Evolutionary conservation across 2,888 invertebrate species (phyloP), one percentile per base, ranked within the genome.

Genomic region (Isoperla grammatica): DNA sequence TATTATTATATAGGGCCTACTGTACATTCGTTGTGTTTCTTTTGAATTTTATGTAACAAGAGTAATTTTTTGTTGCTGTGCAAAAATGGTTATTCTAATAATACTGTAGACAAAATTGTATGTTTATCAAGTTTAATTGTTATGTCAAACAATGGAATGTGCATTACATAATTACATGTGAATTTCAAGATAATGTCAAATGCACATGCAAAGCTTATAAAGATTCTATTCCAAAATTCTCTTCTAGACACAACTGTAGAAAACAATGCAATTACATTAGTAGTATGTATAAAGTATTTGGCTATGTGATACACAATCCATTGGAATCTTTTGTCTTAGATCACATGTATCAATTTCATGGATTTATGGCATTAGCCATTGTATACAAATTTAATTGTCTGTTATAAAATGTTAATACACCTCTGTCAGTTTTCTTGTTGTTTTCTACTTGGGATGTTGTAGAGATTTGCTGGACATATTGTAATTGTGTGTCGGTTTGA

Each of bases 41-140:
- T 60, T 62, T 60, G 48, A 62, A 60, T 60, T 58, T 60, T 63
- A 60, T 63, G 60, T 62, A 59, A 29, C 48, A 50, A 55, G 62
- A 59, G 59, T 56, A 22, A 59, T 57, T 54, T 59, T 59, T 46
- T 62, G 59, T 62, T 61, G 46, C 59, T 61, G 49, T 62, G 56
- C 54, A 59, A 59, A 45, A 56, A 42, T n/a, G 6, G 40, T 12
- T 40, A 40, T 40, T 13, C 3, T 40, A 15, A 40, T 13, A 11
- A 45, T 45, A 17, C 45, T 45, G 45, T 45, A 17, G 15, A 15
- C 5, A 19, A 45, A 45, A 45, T 17, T 45, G 19, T 19, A 4
- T 45, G 45, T 45, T 29, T 29, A n/a, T 29, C 8, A 29, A 29
- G 5, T 29, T 29, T 29, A 29, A 29, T 40, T 58, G 19, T 58